Percentiles rank a stretch among this genome's conserved stretches.
These are phyloP conservation scores for Pithys albifrons DNA, from an alignment of 2,113 vertebrate species.

Conservation along the genomic window DNA sequence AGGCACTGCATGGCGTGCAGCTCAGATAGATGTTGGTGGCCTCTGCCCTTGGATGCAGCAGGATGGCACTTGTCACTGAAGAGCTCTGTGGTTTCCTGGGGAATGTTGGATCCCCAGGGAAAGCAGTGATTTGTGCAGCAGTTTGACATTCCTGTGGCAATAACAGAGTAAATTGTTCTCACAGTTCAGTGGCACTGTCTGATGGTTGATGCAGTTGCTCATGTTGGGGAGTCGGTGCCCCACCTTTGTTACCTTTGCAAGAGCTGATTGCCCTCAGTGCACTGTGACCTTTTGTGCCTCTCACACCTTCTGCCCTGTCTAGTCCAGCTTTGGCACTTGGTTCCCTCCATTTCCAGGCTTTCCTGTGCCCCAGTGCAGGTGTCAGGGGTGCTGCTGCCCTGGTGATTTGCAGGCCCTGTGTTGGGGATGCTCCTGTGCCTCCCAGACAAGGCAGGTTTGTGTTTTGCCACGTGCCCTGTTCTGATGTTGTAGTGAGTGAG, in stretches of 20 bases:
- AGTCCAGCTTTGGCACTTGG: background rate
- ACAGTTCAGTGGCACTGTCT: background rate
- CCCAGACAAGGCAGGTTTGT: background rate
- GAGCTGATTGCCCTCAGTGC: background rate
- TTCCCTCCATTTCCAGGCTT: background rate
- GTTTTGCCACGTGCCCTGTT: background rate
- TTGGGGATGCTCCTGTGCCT: background rate
- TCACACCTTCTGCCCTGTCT: rapidly evolving
- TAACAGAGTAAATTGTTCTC: background rate
- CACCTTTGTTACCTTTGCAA: background rate
- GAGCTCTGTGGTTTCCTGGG: background rate
- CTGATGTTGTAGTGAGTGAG: background rate
- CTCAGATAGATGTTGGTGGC: background rate
- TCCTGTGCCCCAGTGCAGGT: rapidly evolving
- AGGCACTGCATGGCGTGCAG: background rate
- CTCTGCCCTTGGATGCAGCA: background rate
- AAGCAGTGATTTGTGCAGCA: background rate
- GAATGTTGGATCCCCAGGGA: background rate
- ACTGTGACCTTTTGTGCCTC: background rate
- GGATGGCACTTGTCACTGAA: background rate
- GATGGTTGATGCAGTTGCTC: background rate
- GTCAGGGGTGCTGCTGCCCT: background rate
- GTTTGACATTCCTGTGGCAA: background rate
- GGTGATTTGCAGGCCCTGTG: rapidly evolving
- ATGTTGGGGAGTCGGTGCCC: background rate